These are phyloP conservation scores for Melitaea athalia DNA, from an alignment of 2,888 invertebrate genomes.

Conservation along the genomic window DNA sequence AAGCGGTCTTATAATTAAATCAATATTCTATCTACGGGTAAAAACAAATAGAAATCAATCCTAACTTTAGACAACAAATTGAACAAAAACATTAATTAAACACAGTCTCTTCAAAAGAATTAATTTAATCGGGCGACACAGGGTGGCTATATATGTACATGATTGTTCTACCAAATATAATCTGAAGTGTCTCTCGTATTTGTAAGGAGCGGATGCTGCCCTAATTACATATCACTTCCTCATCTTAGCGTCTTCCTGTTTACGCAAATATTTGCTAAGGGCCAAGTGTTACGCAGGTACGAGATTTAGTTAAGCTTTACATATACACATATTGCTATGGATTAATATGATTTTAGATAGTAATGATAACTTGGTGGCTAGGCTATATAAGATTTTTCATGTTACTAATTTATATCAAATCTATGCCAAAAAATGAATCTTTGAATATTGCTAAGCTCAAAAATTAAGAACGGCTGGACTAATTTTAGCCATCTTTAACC, in stretches of 20 bases:
- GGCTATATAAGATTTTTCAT: too few relatives aligned
- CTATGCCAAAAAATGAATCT: too few relatives aligned
- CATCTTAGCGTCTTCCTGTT: constrained; percentile 32
- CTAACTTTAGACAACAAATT: too few relatives aligned
- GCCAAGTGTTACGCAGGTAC: constrained; percentile 5
- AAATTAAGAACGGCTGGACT: too few relatives aligned
- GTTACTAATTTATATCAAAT: too few relatives aligned
- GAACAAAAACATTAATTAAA: too few relatives aligned
- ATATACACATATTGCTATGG: not conserved
- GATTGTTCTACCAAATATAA: constrained; percentile 8
- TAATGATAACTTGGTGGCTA: not conserved
- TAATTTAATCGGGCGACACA: not conserved
- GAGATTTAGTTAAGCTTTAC: not conserved
- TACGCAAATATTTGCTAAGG: constrained; percentile 20
- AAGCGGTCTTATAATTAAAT: too few relatives aligned
- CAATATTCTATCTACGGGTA: too few relatives aligned
- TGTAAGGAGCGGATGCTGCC: constrained; percentile 28
- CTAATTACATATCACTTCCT: constrained; percentile 24
- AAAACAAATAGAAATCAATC: too few relatives aligned
- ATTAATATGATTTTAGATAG: not conserved
- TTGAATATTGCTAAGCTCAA: too few relatives aligned
- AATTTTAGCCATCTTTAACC: too few relatives aligned
- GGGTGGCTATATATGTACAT: not conserved
- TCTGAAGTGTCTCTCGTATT: constrained; percentile 17
- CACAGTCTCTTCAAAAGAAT: not conserved